phyloP scores from a whole-genome alignment of 30 jellyfish, hydroid and myxozoan genomes.

The Chironex yamaguchii region DNA sequence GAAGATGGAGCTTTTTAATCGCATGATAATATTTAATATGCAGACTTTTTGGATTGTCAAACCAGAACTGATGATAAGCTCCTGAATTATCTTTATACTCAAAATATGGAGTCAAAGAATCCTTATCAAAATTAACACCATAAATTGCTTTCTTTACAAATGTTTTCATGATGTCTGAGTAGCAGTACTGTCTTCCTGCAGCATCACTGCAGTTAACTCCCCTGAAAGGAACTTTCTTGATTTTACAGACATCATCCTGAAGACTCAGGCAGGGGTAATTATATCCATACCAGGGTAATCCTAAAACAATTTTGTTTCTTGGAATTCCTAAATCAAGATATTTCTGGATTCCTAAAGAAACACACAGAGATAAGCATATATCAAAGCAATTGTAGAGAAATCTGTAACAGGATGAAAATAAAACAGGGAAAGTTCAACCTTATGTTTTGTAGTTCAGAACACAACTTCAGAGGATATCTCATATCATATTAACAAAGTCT shows the following conservation, averaged over 20 bases:
- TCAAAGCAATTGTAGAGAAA: too few relatives aligned
- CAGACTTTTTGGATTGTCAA: conserved; percentile 75
- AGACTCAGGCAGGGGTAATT: conserved; percentile 69
- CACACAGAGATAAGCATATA: too few relatives aligned
- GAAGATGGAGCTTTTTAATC: conserved; percentile 49
- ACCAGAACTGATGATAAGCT: conserved; percentile 72
- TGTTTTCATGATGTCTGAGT: conserved; percentile 31
- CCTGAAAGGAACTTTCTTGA: conserved; percentile 57
- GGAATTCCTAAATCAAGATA: conserved; percentile 57
- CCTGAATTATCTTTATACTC: conserved; percentile 44
- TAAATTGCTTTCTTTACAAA: conserved; percentile 68
- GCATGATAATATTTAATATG: conserved; percentile 58
- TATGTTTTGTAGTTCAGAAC: too few relatives aligned
- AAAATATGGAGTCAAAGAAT: conserved; percentile 70
- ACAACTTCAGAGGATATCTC: too few relatives aligned
- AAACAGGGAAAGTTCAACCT: too few relatives aligned
- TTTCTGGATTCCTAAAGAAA: conserved; percentile 48
- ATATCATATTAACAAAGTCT: too few relatives aligned
- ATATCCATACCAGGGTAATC: conserved; percentile 90
- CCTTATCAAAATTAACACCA: conserved; percentile 70
- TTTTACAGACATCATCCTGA: conserved; percentile 37
- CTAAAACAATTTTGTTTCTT: conserved; percentile 68
- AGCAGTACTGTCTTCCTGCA: conserved; percentile 73
- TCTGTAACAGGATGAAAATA: too few relatives aligned
- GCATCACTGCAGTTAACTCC: conserved; percentile 90